Percentiles rank a stretch among this genome's conserved stretches.
Conservation (phyloP, 2,888 invertebrate species). For the Formica aserva region DNA sequence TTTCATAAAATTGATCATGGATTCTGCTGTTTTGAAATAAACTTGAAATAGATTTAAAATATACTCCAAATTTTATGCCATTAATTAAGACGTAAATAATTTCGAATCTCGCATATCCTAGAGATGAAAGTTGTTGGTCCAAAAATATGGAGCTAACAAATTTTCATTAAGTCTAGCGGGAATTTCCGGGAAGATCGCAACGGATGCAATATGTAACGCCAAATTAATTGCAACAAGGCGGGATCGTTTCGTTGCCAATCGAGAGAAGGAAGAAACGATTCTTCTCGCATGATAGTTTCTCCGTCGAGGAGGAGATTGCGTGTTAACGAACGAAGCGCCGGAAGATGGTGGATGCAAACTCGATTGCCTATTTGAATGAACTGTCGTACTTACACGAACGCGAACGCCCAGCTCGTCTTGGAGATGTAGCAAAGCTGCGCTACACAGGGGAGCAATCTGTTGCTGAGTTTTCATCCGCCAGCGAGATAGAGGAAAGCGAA, state of each 20-base stretch:
- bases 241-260: conserved; percentile 17
- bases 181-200: not conserved
- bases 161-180: conserved; percentile 1
- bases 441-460: conserved; percentile 68
- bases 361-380: conserved; percentile 70
- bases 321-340: conserved; percentile 70
- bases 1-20: not conserved
- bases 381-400: conserved; percentile 49
- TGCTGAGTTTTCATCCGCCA: conserved; percentile 67
- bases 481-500: conserved; percentile 1
- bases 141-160: not conserved
- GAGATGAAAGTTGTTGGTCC: not conserved
- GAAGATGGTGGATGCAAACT: conserved; percentile 70
- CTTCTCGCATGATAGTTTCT: conserved; percentile 39
- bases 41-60: not conserved
- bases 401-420: conserved; percentile 43
- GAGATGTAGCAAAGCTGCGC: conserved; percentile 15
- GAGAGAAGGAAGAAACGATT: conserved; percentile 43
- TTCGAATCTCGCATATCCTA: not conserved
- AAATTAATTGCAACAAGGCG: conserved; percentile 33
- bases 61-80: not conserved
- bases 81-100: not conserved
- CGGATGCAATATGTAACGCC: not conserved
- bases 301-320: conserved; percentile 63
- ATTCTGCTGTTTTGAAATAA: not conserved